These are phyloP conservation scores for Rana temporaria DNA, from an alignment of 2,113 vertebrate species.

Conservation along the genomic window DNA sequence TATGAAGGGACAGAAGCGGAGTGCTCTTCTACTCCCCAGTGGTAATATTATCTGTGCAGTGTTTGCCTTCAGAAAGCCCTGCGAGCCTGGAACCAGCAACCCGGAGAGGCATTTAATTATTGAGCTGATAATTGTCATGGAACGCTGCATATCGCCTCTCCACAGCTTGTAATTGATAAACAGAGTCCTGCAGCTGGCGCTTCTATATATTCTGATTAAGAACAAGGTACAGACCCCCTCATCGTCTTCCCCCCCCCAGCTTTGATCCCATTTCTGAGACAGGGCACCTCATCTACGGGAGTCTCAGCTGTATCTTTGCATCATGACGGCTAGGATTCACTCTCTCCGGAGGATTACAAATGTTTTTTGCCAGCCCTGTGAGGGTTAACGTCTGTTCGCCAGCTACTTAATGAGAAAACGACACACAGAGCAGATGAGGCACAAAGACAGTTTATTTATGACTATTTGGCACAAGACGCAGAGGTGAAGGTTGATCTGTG, in stretches of 20 bases:
- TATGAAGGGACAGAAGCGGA: no score
- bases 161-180: slow-evolving; percentile 44
- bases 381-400: slow-evolving; percentile 46
- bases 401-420: slow-evolving; percentile 48
- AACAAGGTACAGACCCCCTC: slow-evolving; percentile 53
- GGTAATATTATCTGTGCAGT: background rate
- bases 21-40: no score
- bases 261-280: slow-evolving; percentile 23
- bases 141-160: slow-evolving; percentile 39
- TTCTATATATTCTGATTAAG: slow-evolving; percentile 72
- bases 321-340: slow-evolving; percentile 47
- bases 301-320: slow-evolving; percentile 76
- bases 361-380: slow-evolving; percentile 1
- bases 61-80: slow-evolving; percentile 6
- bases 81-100: background rate
- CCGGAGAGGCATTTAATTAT: slow-evolving; percentile 38
- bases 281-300: slow-evolving; percentile 56
- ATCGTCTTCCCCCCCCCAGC: slow-evolving; percentile 29
- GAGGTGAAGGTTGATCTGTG: slow-evolving; percentile 2
- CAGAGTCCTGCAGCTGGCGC: slow-evolving; percentile 75
- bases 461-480: background rate
- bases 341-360: slow-evolving; percentile 18
- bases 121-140: slow-evolving; percentile 25
- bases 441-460: slow-evolving; percentile 46
- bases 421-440: slow-evolving; percentile 42